Conservation (phyloP, 2,113 vertebrate species). For the Leucosticte australis region DNA sequence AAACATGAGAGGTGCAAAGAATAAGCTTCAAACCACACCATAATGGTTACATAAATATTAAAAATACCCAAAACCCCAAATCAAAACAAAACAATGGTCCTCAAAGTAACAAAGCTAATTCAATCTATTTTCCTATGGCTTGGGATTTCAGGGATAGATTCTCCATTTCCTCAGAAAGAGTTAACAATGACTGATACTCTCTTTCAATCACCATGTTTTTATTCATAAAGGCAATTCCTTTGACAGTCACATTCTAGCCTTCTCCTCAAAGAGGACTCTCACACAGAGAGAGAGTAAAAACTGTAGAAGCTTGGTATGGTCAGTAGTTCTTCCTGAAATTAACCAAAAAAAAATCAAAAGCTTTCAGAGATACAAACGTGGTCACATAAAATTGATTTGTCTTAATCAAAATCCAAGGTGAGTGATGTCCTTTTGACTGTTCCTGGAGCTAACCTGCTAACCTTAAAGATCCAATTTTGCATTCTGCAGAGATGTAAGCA, state of each 20-base stretch:
- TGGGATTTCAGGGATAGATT: neutral
- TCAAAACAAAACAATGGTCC: neutral
- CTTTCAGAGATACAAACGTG: neutral
- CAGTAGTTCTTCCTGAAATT: neutral
- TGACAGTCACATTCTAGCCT: neutral
- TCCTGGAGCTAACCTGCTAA: neutral
- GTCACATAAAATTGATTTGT: neutral
- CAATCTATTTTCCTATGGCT: neutral
- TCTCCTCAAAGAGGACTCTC: neutral
- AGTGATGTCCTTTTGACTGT: neutral
- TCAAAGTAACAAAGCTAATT: neutral
- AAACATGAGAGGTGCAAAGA: neutral
- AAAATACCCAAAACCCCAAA: neutral
- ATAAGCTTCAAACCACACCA: neutral
- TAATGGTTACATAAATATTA: neutral
- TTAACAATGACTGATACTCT: neutral
- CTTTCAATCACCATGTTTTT: neutral
- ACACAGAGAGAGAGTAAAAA: neutral
- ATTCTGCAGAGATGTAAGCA: neutral
- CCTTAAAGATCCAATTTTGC: neutral
- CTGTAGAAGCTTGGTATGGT: neutral
- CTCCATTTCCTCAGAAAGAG: neutral
- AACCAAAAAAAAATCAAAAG: neutral
- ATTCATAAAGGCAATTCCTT: neutral
- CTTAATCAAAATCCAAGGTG: neutral